Conservation (phyloP, 2,888 invertebrate genomes). For the Melieria omissa region DNA sequence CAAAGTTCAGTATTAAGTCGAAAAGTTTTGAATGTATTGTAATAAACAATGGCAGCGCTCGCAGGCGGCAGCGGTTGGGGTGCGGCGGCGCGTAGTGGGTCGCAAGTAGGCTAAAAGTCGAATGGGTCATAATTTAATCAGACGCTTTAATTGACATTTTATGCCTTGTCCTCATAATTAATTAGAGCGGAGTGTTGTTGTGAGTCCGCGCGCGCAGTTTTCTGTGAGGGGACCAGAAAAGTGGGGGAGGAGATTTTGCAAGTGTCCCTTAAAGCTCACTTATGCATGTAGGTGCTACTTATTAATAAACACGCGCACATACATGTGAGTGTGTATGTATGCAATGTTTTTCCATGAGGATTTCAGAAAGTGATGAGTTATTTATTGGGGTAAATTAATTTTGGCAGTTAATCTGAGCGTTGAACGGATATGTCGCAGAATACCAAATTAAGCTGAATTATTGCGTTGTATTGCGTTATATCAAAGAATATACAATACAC, state of each 20-base stretch:
- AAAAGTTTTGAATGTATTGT: background rate
- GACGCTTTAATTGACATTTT: conserved; percentile 25
- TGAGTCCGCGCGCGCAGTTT: background rate
- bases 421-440: too few relatives aligned
- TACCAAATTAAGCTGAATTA: too few relatives aligned
- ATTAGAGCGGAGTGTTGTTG: conserved; percentile 8
- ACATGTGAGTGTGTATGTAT: too few relatives aligned
- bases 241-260: background rate
- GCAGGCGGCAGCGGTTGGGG: background rate
- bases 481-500: too few relatives aligned
- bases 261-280: background rate
- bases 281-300: background rate
- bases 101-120: background rate
- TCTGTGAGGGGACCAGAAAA: background rate
- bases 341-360: too few relatives aligned
- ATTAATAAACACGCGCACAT: too few relatives aligned
- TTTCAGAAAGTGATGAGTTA: too few relatives aligned
- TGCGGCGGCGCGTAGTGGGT: background rate
- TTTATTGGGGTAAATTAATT: too few relatives aligned
- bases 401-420: too few relatives aligned
- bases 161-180: conserved; percentile 23
- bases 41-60: background rate
- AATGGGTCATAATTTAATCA: conserved; percentile 22
- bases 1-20: background rate
- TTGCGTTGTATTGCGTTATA: too few relatives aligned